A percentile compares a stretch with the other conserved stretches of the same genome.
Evolutionary conservation across 2,113 vertebrate genomes (phyloP).

Genomic region (Upupa epops): DNA sequence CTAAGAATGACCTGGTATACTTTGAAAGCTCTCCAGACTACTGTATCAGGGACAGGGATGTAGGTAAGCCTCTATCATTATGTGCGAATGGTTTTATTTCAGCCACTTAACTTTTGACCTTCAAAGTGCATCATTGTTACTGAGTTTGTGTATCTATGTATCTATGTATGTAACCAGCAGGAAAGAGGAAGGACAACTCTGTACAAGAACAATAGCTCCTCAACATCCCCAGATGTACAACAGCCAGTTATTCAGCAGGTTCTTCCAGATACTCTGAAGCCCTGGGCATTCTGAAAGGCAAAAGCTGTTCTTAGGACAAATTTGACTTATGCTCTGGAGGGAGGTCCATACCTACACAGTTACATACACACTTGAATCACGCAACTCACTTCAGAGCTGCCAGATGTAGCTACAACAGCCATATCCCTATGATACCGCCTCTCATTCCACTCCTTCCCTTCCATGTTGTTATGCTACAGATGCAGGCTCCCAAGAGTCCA

Average conservation of each 20-base stretch:
- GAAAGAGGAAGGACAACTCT: background rate
- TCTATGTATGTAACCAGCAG: background rate
- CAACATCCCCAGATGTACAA: rapidly evolving
- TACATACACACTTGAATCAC: background rate
- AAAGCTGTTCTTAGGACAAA: background rate
- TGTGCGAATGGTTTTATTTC: background rate
- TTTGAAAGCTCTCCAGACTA: slow-evolving; percentile 96
- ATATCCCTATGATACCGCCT: background rate
- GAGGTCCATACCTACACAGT: background rate
- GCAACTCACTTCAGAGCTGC: background rate
- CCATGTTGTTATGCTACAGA: rapidly evolving
- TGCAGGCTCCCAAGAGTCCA: background rate
- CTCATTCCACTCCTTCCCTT: background rate
- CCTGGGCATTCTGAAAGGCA: background rate
- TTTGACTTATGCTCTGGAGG: background rate
- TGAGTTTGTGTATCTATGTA: rapidly evolving
- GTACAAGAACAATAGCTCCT: background rate
- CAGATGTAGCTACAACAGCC: background rate
- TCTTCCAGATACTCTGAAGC: background rate
- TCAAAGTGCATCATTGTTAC: background rate
- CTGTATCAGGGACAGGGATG: slow-evolving; percentile 89
- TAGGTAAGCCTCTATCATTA: slow-evolving; percentile 77
- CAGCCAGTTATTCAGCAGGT: background rate
- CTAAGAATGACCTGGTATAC: slow-evolving; percentile 94
- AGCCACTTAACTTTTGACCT: background rate